Evolutionary conservation across 2,797 vertebrate genomes (phyloP), one percentile per base, ranked within the genome.

Genomic region (Salmo trutta): DNA sequence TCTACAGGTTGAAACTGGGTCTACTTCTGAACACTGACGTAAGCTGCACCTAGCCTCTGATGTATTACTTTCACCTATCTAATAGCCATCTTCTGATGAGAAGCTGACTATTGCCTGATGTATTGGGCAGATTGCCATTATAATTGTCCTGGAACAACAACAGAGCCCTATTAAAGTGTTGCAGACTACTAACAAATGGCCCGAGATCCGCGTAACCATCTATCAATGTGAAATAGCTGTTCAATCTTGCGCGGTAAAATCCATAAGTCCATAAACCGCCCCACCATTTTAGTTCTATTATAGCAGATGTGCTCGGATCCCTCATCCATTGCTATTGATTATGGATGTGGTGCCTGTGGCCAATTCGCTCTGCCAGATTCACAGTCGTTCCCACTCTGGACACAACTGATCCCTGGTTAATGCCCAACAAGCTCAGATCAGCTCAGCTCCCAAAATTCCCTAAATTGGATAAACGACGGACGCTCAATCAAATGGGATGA

Each of bases 321-420:
- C 65, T 29, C 31, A 21, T 29, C 74, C 59, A 72, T 19, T 31
- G 29, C 69, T 16, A 67, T 53, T 67, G 51, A 79, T 75, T 72
- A 79, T 76, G 69, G 21, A 79, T 77, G n/a, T 36, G 68, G 56
- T n/a, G 73, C 76, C 73, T 71, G 71, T 36, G 21, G 72, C 71
- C 51, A 52, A 27, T 52, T 29, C 7, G 47, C 56, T 65, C 68
- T 71, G 72, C 24, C 47, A 71, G 69, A 69, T 24, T 71, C 65
- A 71, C 19, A 68, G 53, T 68, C 19, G n/a, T 76, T 68, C 52
- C 74, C 74, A 67, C 41, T 67, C 68, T 29, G 29, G 66, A 21
- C 47, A 8, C 51, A 56, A 14, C 31, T 54, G 31, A 24, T 36
- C 19, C 75, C 33, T 70, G 67, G 24, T 56, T 67, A 21, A 59